Evolutionary conservation across 2,888 invertebrate species (phyloP).

Genomic region (Lamellibrachia satsuma): DNA sequence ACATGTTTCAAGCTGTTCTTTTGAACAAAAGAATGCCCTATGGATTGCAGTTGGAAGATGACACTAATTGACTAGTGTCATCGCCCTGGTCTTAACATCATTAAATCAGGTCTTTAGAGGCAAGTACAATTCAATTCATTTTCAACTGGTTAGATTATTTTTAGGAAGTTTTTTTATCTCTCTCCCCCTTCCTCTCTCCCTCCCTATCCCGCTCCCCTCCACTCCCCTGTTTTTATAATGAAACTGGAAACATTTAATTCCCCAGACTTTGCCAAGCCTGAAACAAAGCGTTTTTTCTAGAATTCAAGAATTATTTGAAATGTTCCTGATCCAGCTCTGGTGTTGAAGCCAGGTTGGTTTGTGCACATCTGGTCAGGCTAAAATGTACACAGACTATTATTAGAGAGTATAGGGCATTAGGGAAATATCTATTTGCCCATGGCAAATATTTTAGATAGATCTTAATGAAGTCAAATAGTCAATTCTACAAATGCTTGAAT

Average conservation of each 20-base stretch:
- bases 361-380: neutral
- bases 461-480: neutral
- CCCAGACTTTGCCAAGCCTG: neutral
- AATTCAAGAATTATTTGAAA: neutral
- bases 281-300: too few relatives aligned
- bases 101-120: neutral
- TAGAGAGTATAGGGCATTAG: neutral
- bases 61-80: neutral
- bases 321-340: neutral
- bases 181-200: too few relatives aligned
- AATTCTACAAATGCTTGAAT: neutral
- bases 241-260: too few relatives aligned
- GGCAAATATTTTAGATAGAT: neutral
- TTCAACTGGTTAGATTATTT: neutral
- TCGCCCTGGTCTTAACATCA: neutral
- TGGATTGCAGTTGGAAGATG: neutral
- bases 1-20: neutral
- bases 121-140: neutral
- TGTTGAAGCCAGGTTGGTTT: neutral
- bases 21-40: neutral
- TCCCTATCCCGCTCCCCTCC: too few relatives aligned
- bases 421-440: constrained; percentile 3
- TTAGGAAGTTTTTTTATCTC: neutral
- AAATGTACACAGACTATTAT: neutral
- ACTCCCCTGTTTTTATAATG: too few relatives aligned